Conservation (phyloP, 2,888 invertebrate species). For the Hemistola chrysoprasaria region DNA sequence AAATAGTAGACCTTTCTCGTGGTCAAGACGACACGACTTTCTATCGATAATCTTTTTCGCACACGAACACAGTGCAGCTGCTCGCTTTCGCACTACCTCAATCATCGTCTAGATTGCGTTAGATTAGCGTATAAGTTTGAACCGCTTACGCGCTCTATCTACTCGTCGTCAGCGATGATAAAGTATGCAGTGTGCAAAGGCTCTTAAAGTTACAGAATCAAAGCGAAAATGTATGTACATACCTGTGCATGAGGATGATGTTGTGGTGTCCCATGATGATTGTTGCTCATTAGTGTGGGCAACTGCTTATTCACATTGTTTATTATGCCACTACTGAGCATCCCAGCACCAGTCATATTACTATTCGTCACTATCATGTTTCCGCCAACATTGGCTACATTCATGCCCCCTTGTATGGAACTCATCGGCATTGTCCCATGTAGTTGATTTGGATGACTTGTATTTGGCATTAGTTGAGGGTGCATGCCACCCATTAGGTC, state of each 20-base stretch:
- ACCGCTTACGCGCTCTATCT: too few species aligned
- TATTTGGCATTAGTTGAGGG: constrained; percentile 89
- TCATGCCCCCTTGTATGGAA: constrained; percentile 88
- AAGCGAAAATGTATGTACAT: constrained; percentile 6
- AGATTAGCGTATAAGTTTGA: too few species aligned
- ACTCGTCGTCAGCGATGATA: too few species aligned
- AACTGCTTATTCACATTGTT: constrained; percentile 90
- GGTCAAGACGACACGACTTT: too few species aligned
- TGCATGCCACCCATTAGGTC: constrained; percentile 88
- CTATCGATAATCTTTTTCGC: too few species aligned
- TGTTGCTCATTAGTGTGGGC: constrained; percentile 84
- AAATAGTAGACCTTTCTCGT: too few species aligned
- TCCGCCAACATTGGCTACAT: constrained; percentile 84
- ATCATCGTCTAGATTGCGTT: too few species aligned
- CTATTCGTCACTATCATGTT: constrained; percentile 92
- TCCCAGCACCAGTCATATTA: constrained; percentile 85
- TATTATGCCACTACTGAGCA: constrained; percentile 89
- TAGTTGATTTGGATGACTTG: constrained; percentile 84
- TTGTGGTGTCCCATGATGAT: constrained; percentile 63
- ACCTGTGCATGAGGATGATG: constrained; percentile 80
- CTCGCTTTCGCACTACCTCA: too few species aligned
- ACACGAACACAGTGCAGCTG: too few species aligned
- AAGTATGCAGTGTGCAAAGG: too few species aligned
- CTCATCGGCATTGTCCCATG: constrained; percentile 85
- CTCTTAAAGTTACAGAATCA: too few species aligned